A percentile compares a stretch with the other conserved stretches of the same genome.
phyloP scores from a whole-genome alignment of 1,140 invertebrate species.

The Cotesia chilonis region DNA sequence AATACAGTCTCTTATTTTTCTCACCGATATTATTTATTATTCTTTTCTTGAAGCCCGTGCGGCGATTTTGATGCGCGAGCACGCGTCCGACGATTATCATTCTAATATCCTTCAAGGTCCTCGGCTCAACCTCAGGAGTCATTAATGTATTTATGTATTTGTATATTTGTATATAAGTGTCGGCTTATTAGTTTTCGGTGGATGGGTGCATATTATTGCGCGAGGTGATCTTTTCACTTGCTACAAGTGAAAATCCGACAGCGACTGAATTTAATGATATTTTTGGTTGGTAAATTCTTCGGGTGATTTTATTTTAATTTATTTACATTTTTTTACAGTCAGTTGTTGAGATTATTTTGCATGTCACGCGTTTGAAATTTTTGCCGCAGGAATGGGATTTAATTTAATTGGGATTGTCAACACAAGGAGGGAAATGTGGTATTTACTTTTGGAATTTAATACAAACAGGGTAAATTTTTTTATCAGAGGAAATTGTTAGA shows the following conservation, averaged over 20 bases:
- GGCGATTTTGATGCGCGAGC: constrained; percentile 10
- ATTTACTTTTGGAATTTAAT: too few relatives aligned
- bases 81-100: constrained; percentile 10
- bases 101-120: constrained; percentile 8
- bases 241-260: background rate
- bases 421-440: too few relatives aligned
- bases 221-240: background rate
- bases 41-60: background rate
- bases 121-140: background rate
- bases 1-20: constrained; percentile 8
- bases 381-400: background rate
- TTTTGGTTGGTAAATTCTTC: background rate
- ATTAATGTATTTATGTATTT: constrained; percentile 5
- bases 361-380: background rate
- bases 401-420: too few relatives aligned
- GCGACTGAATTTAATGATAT: background rate
- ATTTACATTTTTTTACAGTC: background rate
- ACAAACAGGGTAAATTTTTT: too few relatives aligned
- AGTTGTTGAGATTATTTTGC: background rate
- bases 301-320: background rate
- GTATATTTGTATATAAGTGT: background rate
- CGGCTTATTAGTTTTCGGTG: background rate
- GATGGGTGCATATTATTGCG: background rate
- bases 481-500: too few relatives aligned
- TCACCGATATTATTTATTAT: background rate